Percentiles rank a stretch among this genome's conserved stretches.
Evolutionary conservation across 2,797 vertebrate genomes (phyloP).

Genomic region (Xenopus petersii): DNA sequence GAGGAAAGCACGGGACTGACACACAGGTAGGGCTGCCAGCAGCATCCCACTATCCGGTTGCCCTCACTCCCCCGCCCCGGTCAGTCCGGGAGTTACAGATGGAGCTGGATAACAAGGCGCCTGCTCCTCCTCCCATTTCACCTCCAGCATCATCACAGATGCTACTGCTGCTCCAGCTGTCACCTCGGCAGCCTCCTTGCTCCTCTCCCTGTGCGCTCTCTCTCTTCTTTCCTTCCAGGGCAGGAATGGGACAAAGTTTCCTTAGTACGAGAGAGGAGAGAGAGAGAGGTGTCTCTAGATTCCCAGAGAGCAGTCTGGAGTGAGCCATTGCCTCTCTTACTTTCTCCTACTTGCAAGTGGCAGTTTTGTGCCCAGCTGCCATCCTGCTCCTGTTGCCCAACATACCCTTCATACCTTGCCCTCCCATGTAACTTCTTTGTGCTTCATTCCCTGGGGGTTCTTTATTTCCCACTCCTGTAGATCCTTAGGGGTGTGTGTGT

Average conservation of each 20-base stretch:
- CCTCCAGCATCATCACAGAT: conserved; percentile 11
- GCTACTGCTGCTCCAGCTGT: conserved; percentile 5
- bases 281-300: no score
- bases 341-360: conserved; percentile 1
- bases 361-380: conserved; percentile 7
- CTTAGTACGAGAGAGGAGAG: background rate
- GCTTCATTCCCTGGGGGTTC: no score
- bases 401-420: background rate
- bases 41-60: conserved; percentile 6
- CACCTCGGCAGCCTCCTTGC: background rate
- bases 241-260: conserved; percentile 22
- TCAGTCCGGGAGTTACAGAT: background rate
- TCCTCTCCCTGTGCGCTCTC: background rate
- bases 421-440: no score
- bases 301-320: no score
- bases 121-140: conserved; percentile 7
- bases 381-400: background rate
- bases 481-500: background rate
- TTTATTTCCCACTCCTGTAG: no score
- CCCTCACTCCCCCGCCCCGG: background rate
- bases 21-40: conserved; percentile 40
- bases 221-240: background rate
- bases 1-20: conserved; percentile 26
- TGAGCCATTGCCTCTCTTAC: background rate
- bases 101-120: conserved; percentile 12